phyloP scores from a whole-genome alignment of 2,113 vertebrate genomes.

The Oryzias woworae region DNA sequence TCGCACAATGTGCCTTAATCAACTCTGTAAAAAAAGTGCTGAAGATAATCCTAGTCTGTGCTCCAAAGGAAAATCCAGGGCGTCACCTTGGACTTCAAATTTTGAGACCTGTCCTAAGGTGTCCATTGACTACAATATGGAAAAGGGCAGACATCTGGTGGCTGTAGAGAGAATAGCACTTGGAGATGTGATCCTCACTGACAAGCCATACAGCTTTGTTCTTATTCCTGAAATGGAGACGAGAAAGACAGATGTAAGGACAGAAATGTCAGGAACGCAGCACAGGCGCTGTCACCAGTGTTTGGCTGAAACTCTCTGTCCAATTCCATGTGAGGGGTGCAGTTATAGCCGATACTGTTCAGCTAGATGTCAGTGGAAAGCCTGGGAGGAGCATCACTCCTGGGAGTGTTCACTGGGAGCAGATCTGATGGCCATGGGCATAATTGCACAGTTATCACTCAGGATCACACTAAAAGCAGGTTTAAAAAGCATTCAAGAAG shows the following conservation, averaged over 20 bases:
- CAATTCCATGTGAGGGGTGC: constrained; percentile 82
- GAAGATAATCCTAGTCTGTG: constrained; percentile 2
- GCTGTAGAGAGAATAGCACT: constrained; percentile 76
- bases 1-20: constrained; percentile 78
- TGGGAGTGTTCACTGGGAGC: constrained; percentile 84
- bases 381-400: constrained; percentile 86
- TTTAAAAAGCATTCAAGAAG: constrained; percentile 66
- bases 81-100: constrained; percentile 1
- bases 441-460: constrained; percentile 86
- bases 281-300: constrained; percentile 88
- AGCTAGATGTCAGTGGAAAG: constrained; percentile 73
- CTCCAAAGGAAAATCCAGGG: constrained; percentile 13
- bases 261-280: constrained; percentile 55
- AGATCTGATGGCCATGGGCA: constrained; percentile 79
- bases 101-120: constrained; percentile 70
- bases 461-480: constrained; percentile 84
- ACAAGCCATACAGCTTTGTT: constrained; percentile 87
- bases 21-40: constrained; percentile 47
- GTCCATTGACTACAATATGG: constrained; percentile 66
- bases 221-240: constrained; percentile 77
- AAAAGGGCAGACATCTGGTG: constrained; percentile 86
- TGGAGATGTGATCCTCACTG: constrained; percentile 84
- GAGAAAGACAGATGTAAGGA: constrained; percentile 6
- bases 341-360: constrained; percentile 89
- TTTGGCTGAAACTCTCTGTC: constrained; percentile 72